phyloP scores from a whole-genome alignment of 2,797 vertebrate species.

The Vultur gryphus region DNA sequence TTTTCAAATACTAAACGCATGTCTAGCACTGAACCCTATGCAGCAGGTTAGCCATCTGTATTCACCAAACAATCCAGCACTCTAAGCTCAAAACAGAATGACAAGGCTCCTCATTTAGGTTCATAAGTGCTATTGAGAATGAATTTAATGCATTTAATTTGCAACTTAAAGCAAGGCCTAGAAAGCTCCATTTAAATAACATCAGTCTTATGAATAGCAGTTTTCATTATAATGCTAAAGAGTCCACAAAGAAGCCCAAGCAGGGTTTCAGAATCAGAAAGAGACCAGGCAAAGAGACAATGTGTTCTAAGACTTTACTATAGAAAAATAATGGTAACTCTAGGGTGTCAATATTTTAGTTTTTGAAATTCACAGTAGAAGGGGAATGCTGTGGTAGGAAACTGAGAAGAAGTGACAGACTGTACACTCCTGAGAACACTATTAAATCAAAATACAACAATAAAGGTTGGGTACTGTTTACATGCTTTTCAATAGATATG shows the following conservation, averaged over 20 bases:
- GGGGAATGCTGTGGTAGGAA: background rate
- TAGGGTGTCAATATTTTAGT: background rate
- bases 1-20: background rate
- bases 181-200: background rate
- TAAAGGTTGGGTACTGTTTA: background rate
- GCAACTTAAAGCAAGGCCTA: constrained; percentile 4
- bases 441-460: background rate
- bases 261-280: background rate
- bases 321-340: background rate
- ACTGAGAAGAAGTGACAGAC: background rate
- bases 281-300: background rate
- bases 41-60: background rate
- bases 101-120: background rate
- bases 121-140: background rate
- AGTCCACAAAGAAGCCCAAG: background rate
- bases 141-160: constrained; percentile 33
- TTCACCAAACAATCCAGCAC: background rate
- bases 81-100: background rate
- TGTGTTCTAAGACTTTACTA: background rate
- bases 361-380: background rate
- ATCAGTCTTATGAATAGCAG: background rate
- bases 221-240: background rate
- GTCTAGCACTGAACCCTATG: background rate
- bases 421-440: background rate
- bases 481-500: background rate